These are phyloP conservation scores for Cettia cetti DNA, from an alignment of 2,113 vertebrate genomes.

Conservation along the genomic window DNA sequence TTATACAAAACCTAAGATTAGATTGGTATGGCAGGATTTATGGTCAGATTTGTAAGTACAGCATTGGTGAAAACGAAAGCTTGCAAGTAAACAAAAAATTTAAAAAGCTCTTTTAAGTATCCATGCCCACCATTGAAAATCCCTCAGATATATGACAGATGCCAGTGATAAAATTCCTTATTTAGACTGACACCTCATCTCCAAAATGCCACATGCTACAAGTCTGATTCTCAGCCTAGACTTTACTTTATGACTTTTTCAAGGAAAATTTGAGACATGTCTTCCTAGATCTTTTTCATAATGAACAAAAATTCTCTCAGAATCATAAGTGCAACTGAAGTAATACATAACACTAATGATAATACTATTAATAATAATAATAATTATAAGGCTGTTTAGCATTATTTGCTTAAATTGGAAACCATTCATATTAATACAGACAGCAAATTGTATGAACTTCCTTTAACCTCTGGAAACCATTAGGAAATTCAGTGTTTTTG, in stretches of 20 bases:
- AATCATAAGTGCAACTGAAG: neutral
- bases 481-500: neutral
- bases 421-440: neutral
- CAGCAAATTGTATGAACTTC: constrained; percentile 20
- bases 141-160: neutral
- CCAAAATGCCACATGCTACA: neutral
- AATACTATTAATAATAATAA: neutral
- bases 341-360: neutral
- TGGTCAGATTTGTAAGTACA: neutral
- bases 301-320: neutral
- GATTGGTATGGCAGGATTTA: neutral
- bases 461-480: constrained; percentile 21
- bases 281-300: neutral
- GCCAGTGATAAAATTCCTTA: neutral
- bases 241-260: neutral
- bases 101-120: neutral
- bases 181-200: neutral
- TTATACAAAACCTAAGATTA: neutral
- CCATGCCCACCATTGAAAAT: neutral
- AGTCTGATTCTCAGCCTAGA: neutral
- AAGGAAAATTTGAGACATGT: neutral
- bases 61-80: neutral
- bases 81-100: neutral
- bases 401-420: constrained; percentile 36
- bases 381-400: neutral